Evolutionary conservation across 2,797 vertebrate species (phyloP), one percentile per base, ranked within the genome.

Genomic region (Clarias platycephalus): DNA sequence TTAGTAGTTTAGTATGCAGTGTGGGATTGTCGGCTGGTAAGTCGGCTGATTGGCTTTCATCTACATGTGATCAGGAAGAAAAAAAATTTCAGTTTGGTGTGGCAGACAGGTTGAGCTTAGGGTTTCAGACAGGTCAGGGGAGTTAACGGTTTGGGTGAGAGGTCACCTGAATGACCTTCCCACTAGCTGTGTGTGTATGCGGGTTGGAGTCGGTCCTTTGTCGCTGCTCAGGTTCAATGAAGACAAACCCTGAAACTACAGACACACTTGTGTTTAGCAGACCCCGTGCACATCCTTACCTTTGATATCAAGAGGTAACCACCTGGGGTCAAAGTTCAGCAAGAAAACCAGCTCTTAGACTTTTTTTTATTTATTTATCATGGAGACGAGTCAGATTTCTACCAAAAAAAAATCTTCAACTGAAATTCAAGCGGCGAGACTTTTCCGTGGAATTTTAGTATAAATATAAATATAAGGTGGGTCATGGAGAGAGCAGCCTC

Each of bases 391-490:
- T n/a, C 76, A 4, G 5, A 31, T 24, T 34, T 77, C 55, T 77
- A 37, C 40, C 1, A 44, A 44, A 37, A 37, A 37, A 10, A 76
- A 76, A 76, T 76, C 20, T 28, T 64, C 13, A 44, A 5, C 58
- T 64, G 77, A 60, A 79, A 79, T 79, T 63, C 34, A 63, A 28
- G 60, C 77, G 15, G 76, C 0, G 58, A 62, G 57, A 63, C 60
- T 24, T 63, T 79, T 79, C 60, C 60, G 15, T 44, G 49, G 24
- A 81, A 81, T 70, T 49, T n/a, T 9, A n/a, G 49, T 81, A 64
- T 70, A 81, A 81, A 81, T 81, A 81, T 81, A 79, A 79, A 79
- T 64, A 79, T 64, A 67, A 68, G 64, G 16, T 34, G 79, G 79
- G 63, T 79, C 60, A 79, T 79, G 60, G 13, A 64, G 60, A 79